These are phyloP conservation scores for Caiman crocodilus DNA, from an alignment of 2,797 vertebrate genomes.

Conservation along the genomic window DNA sequence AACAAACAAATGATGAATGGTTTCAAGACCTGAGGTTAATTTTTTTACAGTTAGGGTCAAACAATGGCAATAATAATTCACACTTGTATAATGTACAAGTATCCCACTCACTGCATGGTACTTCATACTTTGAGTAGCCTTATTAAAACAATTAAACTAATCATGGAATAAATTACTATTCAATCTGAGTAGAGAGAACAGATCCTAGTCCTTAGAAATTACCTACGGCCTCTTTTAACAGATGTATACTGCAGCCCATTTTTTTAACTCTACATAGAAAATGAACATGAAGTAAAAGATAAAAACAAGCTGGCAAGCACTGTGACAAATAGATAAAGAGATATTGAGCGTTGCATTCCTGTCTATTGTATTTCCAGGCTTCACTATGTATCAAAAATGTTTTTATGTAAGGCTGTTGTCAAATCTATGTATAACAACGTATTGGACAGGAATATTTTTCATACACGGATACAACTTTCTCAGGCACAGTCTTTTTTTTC, in stretches of 20 bases:
- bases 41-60: not conserved
- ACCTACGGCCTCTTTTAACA: not conserved
- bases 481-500: not conserved
- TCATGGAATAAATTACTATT: not conserved
- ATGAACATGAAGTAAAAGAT: conserved; percentile 28
- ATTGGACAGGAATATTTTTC: conserved; percentile 33
- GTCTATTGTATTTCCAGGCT: conserved; percentile 52
- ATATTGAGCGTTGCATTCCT: conserved; percentile 26
- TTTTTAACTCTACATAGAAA: conserved; percentile 23
- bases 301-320: conserved; percentile 20
- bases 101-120: not conserved
- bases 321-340: conserved; percentile 1
- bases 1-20: not conserved
- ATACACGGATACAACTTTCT: not conserved
- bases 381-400: conserved; percentile 35
- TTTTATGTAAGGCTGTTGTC: conserved; percentile 30
- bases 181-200: not conserved
- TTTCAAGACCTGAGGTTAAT: not conserved
- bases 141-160: conserved; percentile 27
- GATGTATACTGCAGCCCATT: not conserved
- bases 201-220: not conserved
- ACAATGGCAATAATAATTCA: not conserved
- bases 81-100: not conserved
- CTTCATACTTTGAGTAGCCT: not conserved
- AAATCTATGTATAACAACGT: conserved; percentile 52